A percentile compares a stretch with the other conserved stretches of the same genome.
phyloP scores from a whole-genome alignment of 2,797 vertebrate species.

The Acrossocheilus fasciatus region DNA sequence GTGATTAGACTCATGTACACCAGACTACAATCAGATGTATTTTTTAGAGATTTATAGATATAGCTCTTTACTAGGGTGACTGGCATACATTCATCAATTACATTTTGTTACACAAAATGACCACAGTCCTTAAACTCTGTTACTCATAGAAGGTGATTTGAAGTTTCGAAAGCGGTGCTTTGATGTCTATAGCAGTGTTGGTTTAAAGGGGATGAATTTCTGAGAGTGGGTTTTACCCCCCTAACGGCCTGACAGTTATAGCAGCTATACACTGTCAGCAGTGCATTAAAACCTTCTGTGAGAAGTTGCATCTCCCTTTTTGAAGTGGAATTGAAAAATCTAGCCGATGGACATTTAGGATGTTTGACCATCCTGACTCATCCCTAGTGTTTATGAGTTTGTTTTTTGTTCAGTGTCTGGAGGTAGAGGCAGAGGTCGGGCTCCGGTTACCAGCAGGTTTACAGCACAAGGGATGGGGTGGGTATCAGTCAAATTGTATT shows the following conservation, averaged over 20 bases:
- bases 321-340: neutral
- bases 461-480: constrained; percentile 97
- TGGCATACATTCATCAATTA: neutral
- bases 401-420: constrained; percentile 80
- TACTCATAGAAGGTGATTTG: neutral
- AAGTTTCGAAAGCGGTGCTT: neutral
- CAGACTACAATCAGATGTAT: neutral
- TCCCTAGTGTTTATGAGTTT: neutral
- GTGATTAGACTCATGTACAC: neutral
- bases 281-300: neutral
- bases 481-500: constrained; percentile 49
- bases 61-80: neutral
- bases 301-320: neutral
- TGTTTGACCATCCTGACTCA: neutral
- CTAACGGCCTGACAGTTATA: constrained; percentile 1
- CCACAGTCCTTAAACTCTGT: neutral
- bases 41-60: neutral
- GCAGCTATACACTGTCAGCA: constrained; percentile 5
- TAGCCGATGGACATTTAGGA: neutral
- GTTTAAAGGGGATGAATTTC: neutral
- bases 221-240: neutral
- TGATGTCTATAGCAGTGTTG: neutral
- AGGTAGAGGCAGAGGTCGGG: constrained; percentile 89
- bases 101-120: neutral
- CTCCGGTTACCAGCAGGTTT: constrained; percentile 85